A percentile compares a stretch with the other conserved stretches of the same genome.
These are phyloP conservation scores for Carassius auratus DNA, from an alignment of 2,113 vertebrate species.

Conservation along the genomic window DNA sequence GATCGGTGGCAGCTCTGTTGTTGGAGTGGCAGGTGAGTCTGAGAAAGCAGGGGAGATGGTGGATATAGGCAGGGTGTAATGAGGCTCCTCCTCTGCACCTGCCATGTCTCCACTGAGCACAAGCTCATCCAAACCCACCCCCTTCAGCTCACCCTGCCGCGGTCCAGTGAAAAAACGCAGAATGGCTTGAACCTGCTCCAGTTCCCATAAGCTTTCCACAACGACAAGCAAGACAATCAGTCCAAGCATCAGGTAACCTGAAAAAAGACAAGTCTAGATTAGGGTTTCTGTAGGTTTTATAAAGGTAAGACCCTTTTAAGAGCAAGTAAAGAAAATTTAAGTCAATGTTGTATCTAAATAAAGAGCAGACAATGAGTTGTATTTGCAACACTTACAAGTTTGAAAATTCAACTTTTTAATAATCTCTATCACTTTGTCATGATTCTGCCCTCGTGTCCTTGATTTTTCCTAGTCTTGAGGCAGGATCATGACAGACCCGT, in stretches of 20 bases:
- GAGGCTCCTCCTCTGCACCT: slow-evolving; percentile 42
- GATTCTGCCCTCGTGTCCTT: too few species aligned
- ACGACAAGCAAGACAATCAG: slow-evolving; percentile 67
- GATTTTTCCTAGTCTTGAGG: too few species aligned
- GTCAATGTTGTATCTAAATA: too few species aligned
- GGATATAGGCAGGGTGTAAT: slow-evolving; percentile 64
- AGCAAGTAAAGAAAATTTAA: too few species aligned
- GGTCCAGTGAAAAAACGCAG: slow-evolving; percentile 59
- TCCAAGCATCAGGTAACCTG: slow-evolving; percentile 69
- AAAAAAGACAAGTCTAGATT: not conserved
- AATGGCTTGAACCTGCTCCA: slow-evolving; percentile 63
- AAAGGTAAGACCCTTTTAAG: too few species aligned
- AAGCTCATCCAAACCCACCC: slow-evolving; percentile 52
- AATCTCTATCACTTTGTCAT: too few species aligned
- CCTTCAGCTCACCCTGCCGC: slow-evolving; percentile 48
- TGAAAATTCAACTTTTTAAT: too few species aligned
- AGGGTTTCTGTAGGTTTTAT: not conserved
- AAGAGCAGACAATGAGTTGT: too few species aligned
- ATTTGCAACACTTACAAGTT: too few species aligned
- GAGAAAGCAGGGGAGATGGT: slow-evolving; percentile 57
- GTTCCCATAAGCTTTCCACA: slow-evolving; percentile 63
- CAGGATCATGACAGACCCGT: too few species aligned
- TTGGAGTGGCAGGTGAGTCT: slow-evolving; percentile 1
- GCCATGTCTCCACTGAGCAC: slow-evolving; percentile 41
- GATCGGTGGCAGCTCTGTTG: not conserved